These are phyloP conservation scores for Acanthurus leucopareius DNA, from an alignment of 2,797 vertebrate species.

Conservation along the genomic window DNA sequence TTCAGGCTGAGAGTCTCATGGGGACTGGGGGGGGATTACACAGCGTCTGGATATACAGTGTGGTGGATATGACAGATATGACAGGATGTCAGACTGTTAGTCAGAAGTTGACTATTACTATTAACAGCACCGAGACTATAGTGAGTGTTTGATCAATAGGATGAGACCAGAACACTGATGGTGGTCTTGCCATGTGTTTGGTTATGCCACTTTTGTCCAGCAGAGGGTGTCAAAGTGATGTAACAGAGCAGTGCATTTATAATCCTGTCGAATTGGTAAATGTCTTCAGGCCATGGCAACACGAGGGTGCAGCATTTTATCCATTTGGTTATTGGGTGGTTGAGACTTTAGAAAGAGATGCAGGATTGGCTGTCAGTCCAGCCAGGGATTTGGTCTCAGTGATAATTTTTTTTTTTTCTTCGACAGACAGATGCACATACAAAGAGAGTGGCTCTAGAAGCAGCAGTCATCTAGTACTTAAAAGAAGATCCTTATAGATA, in stretches of 20 bases:
- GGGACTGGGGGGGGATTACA: background rate
- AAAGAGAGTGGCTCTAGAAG: no score
- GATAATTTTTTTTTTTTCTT: no score
- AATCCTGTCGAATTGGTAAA: background rate
- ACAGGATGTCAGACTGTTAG: background rate
- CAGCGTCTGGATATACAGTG: background rate
- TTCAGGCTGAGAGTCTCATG: constrained; percentile 14
- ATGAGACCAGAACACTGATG: background rate
- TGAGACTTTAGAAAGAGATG: background rate
- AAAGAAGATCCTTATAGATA: no score
- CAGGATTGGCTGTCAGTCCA: background rate
- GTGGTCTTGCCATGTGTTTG: background rate
- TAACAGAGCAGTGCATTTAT: background rate
- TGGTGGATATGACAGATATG: background rate
- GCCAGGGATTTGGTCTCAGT: background rate
- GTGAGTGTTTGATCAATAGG: background rate
- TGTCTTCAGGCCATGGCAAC: constrained; percentile 18
- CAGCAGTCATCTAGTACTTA: no score
- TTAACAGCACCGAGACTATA: background rate
- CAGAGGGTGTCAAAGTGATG: constrained; percentile 64
- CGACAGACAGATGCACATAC: no score
- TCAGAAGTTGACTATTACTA: background rate
- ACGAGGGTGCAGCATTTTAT: background rate
- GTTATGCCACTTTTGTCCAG: constrained; percentile 55
- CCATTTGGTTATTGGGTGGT: background rate